Base-by-base conservation (phyloP, 2,888 invertebrate species). In the Hirtodrosophila histrioides region DNA sequence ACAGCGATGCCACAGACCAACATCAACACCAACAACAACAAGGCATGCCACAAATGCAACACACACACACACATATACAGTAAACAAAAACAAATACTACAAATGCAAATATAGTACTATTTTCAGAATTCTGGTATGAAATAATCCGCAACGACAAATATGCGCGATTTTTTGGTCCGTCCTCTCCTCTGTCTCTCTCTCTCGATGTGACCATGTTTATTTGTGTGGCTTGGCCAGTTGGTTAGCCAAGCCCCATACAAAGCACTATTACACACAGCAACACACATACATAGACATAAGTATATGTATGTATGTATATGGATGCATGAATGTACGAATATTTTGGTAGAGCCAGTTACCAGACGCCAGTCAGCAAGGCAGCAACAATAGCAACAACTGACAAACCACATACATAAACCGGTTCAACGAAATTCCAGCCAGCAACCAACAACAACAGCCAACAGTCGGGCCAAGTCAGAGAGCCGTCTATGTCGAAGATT, bases 141-240 rank as follows among this genome's bases (percentile, higher is more conserved):
- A 82, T 88, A 88, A 82, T 82, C 88, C 86, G 61, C 76, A 81
- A 88, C 88, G 82, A 82, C 82, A 82, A 82, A 82, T 86, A 82
- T 82, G 83, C 80, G 88, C 86, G 82, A 82, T 82, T 86, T 75
- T 75, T 65, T 31, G 12, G 27, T 35, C 41, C 55, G 12, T 35
- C 12, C 29, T 33, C 27, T 39, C 36, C 7, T 39, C 35, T 40
- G 33, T 12, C 23, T 23, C 48, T 12, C 23, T 23, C 48, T 40
- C 17, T 56, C 23, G 36, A 49, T 68, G 36, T 56, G 67, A 44
- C 62, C 67, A 77, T 80, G 81, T 84, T 68, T 70, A 66, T 72
- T 56, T 81, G 63, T 78, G 67, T 55, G 65, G 60, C 69, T 64
- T 74, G 86, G 70, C 80, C 88, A 83, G 86, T 88, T 79, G 88